Conservation (phyloP, 30 jellyfish, hydroid and myxozoan genomes). For the Aurelia coerulea region DNA sequence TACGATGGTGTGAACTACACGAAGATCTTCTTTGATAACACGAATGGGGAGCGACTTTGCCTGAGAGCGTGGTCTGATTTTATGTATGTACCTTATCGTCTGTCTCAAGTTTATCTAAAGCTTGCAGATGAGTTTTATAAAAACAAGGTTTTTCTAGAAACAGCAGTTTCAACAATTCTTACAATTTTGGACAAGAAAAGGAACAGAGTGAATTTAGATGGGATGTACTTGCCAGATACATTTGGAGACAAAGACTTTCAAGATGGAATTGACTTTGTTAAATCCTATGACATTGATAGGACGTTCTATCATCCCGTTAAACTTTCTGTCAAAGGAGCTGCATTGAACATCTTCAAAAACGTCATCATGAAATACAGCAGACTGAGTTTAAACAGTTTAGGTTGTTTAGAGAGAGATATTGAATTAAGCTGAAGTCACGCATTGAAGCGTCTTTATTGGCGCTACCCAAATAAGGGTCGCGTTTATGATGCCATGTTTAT, state of each 20-base stretch:
- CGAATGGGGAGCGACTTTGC: conserved; percentile 52
- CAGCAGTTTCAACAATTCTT: conserved; percentile 65
- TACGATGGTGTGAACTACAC: conserved; percentile 29
- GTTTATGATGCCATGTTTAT: too few relatives aligned
- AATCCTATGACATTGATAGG: conserved; percentile 8
- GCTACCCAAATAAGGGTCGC: too few relatives aligned
- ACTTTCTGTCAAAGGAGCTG: conserved; percentile 29
- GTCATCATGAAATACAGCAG: conserved; percentile 12
- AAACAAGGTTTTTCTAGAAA: conserved; percentile 55
- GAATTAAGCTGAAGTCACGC: too few relatives aligned
- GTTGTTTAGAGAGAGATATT: too few relatives aligned
- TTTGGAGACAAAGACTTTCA: conserved; percentile 57
- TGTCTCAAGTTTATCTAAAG: neutral
- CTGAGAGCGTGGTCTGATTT: conserved; percentile 70
- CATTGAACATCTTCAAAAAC: conserved; percentile 6
- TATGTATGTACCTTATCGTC: conserved; percentile 55
- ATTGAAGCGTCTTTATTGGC: too few relatives aligned
- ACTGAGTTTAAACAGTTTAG: neutral
- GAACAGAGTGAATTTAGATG: conserved; percentile 56
- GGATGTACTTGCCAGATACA: conserved; percentile 67
- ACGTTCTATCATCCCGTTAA: conserved; percentile 71
- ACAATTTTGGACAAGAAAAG: conserved; percentile 50
- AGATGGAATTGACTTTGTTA: conserved; percentile 17
- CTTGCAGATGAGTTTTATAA: conserved; percentile 44
- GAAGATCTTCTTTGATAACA: conserved; percentile 40